Base-by-base conservation (phyloP, 2,888 invertebrate species). In the Cerastis leucographa region DNA sequence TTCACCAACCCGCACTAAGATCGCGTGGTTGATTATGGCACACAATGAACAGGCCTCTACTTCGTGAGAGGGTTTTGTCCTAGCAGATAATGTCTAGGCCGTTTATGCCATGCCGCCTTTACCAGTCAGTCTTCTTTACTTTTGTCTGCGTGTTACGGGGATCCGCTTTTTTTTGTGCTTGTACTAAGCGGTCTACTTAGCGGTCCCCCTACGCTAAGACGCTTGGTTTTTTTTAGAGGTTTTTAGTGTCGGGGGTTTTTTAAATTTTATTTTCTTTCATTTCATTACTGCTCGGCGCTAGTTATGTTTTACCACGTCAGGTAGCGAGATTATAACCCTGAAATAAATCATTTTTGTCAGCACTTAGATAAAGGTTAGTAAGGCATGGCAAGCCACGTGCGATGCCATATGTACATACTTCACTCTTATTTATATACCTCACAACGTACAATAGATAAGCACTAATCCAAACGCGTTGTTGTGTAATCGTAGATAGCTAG, bases 381-480 rank as follows among this genome's bases (percentile, higher is more conserved):
- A 17, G 4, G 17, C 17, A 56, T 61, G 51, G 44, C 19, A 61
- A 25, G 35, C 51, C 44, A 78, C 69, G 61, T 78, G 69, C 42
- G 35, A 0, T n/a, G n/a, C n/a, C n/a, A 62, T n/a, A 62, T n/a
- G 22, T 40, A 7, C 17, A 69, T 42, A 46, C n/a, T 46, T 40
- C 46, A 64, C 29, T 56, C 40, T 62, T 51, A 62, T 68, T 66
- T 62, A 46, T 61, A 8, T 40, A 2, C 17, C 11, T 3, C 17
- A n/a, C n/a, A 69, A 51, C 44, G 62, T 71, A 51, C 19, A 29
- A 46, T 35, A 22, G 82, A 80, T 81, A 81, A 75, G 22, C 7
- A 11, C 4, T 71, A 40, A 81, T 81, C 76, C 22, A 2, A 29
- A 40, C 17, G 14, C 14, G 56, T 49, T 35, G 44, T 61, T n/a